A percentile compares a stretch with the other conserved stretches of the same genome.
These are phyloP conservation scores for Manacus vitellinus DNA, from an alignment of 2,113 vertebrate genomes.

Conservation along the genomic window DNA sequence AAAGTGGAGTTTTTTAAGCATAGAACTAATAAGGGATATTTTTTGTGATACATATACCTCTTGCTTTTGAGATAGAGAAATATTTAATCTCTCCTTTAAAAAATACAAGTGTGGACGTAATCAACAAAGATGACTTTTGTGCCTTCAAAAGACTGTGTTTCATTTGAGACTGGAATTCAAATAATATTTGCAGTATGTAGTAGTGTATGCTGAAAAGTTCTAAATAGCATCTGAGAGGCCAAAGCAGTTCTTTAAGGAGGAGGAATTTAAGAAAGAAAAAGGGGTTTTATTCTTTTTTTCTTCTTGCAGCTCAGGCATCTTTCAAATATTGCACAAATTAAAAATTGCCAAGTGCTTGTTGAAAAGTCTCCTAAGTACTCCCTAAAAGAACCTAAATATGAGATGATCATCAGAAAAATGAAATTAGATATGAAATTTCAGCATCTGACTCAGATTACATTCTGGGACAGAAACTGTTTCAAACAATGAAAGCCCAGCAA, in stretches of 20 bases:
- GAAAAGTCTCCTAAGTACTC: background rate
- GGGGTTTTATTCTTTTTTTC: background rate
- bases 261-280: background rate
- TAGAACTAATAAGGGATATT: background rate
- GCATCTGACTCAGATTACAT: background rate
- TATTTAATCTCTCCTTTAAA: background rate
- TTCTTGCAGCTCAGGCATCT: background rate
- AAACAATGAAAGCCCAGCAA: background rate
- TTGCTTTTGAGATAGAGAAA: background rate
- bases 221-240: background rate
- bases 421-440: background rate
- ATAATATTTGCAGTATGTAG: constrained; percentile 35
- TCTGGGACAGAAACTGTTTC: background rate
- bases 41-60: background rate
- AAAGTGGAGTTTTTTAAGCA: background rate
- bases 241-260: background rate
- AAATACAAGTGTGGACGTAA: constrained; percentile 20
- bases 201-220: background rate
- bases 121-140: background rate
- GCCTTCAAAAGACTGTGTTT: constrained; percentile 24
- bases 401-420: background rate
- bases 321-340: constrained; percentile 2
- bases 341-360: background rate
- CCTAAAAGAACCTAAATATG: background rate
- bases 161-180: constrained; percentile 35